These are phyloP conservation scores for Zapornia atra DNA, from an alignment of 2,113 vertebrate genomes.

Conservation along the genomic window DNA sequence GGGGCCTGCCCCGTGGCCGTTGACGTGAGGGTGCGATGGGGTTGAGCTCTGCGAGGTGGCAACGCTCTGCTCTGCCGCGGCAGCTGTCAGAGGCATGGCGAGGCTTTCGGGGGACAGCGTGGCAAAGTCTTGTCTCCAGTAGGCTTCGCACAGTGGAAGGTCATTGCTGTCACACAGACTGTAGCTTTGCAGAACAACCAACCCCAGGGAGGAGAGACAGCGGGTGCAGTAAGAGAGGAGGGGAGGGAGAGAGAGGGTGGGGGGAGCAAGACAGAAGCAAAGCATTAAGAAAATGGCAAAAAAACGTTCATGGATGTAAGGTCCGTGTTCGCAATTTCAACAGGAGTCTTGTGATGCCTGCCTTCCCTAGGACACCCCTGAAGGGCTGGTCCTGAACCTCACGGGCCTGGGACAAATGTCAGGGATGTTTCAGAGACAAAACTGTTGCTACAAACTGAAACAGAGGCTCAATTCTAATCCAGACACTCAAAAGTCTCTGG, in stretches of 20 bases:
- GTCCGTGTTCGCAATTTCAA: neutral
- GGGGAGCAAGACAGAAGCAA: constrained; percentile 76
- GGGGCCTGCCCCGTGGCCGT: constrained; percentile 80
- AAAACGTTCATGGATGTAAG: neutral
- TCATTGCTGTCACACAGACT: constrained; percentile 92
- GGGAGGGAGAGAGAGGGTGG: neutral
- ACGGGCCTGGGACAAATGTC: neutral
- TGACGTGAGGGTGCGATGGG: constrained; percentile 79
- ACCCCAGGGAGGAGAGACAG: constrained; percentile 67
- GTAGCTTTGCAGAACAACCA: constrained; percentile 88
- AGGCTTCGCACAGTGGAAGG: constrained; percentile 93
- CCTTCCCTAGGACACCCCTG: neutral
- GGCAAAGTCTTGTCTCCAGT: constrained; percentile 84
- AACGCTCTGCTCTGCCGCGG: constrained; percentile 55
- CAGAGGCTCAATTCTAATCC: neutral
- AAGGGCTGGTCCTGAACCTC: neutral
- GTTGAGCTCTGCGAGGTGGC: constrained; percentile 72
- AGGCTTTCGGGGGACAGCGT: constrained; percentile 78
- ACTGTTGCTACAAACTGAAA: neutral
- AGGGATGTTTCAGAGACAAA: neutral
- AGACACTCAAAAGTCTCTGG: neutral
- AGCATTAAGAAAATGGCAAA: constrained; percentile 70
- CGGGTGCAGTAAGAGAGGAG: constrained; percentile 40
- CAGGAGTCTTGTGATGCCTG: neutral
- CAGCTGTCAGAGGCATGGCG: constrained; percentile 71